Conservation (phyloP, 1,140 invertebrate species). For the Metaphire vulgaris region DNA sequence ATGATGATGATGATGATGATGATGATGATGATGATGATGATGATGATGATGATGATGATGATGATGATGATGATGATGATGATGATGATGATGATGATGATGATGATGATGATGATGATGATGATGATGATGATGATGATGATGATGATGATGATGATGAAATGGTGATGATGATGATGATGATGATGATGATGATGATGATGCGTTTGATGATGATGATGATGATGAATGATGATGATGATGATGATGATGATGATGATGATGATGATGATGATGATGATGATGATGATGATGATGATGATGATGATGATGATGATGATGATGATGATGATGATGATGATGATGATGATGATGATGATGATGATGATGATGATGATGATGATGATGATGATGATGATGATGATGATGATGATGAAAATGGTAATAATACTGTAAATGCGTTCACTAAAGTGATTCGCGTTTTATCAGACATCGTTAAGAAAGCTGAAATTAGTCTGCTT, state of each 20-base stretch:
- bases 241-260: not conserved
- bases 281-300: not conserved
- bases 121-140: constrained; percentile 3
- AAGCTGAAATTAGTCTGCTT: too few relatives aligned
- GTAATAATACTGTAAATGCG: not conserved
- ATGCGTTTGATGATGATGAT: not conserved
- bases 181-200: constrained; percentile 2
- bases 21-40: constrained; percentile 2
- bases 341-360: not conserved
- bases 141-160: constrained; percentile 2
- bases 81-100: constrained; percentile 2
- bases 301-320: not conserved
- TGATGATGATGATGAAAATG: not conserved
- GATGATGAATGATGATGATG: not conserved
- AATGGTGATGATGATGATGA: not conserved
- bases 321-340: not conserved
- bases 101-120: constrained; percentile 2
- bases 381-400: not conserved
- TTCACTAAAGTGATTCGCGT: too few relatives aligned
- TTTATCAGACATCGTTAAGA: too few relatives aligned
- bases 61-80: constrained; percentile 3
- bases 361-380: not conserved
- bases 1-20: constrained; percentile 3
- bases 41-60: constrained; percentile 2
- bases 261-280: not conserved